Conservation (phyloP, 2,888 invertebrate genomes). For the Eupithecia subumbrata region DNA sequence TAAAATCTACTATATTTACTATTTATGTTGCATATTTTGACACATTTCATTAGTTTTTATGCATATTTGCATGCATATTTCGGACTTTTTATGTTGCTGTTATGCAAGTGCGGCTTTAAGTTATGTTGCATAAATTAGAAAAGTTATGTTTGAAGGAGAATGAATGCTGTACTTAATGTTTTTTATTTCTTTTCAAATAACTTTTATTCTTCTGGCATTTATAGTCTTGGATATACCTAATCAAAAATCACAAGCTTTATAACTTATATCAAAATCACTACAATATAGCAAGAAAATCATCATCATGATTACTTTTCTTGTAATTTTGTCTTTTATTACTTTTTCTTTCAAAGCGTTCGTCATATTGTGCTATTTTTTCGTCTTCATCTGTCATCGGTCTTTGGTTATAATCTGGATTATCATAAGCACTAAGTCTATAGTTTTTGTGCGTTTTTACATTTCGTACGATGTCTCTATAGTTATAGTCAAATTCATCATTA, state of each 20-base stretch:
- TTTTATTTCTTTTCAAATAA: no score
- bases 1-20: no score
- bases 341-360: not conserved
- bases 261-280: not conserved
- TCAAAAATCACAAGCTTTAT: not conserved
- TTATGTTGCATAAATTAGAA: no score
- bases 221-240: no score
- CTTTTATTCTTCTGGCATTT: no score
- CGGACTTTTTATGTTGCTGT: no score
- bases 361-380: not conserved
- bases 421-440: not conserved
- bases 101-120: no score
- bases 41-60: no score
- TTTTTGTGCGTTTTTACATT: not conserved
- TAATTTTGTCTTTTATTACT: not conserved
- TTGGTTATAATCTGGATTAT: not conserved
- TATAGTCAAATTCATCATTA: not conserved
- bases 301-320: not conserved
- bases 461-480: not conserved
- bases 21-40: no score
- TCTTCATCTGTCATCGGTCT: slow-evolving; percentile 2
- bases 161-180: no score
- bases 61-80: no score
- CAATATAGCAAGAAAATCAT: not conserved
- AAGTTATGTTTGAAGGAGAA: no score